Evolutionary conservation across 2,888 invertebrate genomes (phyloP).

Genomic region (Kuschelorhynchus macadamiae): DNA sequence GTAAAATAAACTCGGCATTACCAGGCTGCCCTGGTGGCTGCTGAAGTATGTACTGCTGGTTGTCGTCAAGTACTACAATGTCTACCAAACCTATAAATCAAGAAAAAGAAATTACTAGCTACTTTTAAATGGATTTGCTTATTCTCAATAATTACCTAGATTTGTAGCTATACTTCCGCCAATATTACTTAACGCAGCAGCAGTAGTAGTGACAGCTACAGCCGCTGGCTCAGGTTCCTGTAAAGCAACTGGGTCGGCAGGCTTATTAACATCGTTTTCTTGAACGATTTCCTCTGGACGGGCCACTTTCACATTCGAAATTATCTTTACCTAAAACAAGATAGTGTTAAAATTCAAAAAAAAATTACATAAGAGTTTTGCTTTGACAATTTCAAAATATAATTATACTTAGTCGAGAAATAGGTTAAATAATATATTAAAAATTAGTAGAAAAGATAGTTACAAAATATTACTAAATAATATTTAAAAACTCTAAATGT

Average conservation of each 20-base stretch:
- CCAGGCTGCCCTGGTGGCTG: conserved; percentile 61
- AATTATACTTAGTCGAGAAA: too few species aligned
- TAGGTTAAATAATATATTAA: too few species aligned
- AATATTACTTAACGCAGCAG: conserved; percentile 36
- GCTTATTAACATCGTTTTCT: conserved; percentile 40
- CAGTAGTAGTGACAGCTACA: conserved; percentile 30
- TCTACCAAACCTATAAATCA: conserved; percentile 68
- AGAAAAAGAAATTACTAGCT: neutral
- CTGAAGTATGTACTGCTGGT: conserved; percentile 72
- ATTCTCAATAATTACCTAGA: too few species aligned
- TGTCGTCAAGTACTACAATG: conserved; percentile 74
- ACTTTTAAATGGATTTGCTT: too few species aligned
- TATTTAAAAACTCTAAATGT: too few species aligned
- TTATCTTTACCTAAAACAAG: conserved; percentile 55
- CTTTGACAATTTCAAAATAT: too few species aligned
- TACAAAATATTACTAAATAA: too few species aligned
- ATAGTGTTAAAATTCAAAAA: neutral
- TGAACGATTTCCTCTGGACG: conserved; percentile 32
- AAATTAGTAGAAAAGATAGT: too few species aligned
- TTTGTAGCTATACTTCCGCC: conserved; percentile 74
- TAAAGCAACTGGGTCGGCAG: neutral
- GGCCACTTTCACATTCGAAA: conserved; percentile 60
- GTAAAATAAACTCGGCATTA: conserved; percentile 65
- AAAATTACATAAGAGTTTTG: too few species aligned
- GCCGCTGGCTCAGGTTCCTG: conserved; percentile 5